Conservation (phyloP, 2,888 invertebrate genomes). For the Synergus umbraculus region DNA sequence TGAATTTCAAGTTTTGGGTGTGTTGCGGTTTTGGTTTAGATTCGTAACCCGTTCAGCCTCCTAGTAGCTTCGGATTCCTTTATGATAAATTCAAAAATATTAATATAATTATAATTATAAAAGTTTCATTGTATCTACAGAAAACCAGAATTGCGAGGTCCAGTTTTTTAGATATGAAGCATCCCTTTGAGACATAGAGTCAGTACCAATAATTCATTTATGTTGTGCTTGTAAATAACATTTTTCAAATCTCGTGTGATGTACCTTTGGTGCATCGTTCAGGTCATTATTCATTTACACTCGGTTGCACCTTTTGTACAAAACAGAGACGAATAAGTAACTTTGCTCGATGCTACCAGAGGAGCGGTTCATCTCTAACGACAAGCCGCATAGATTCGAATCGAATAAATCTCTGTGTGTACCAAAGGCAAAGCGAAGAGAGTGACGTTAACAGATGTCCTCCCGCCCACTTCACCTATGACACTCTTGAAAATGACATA, state of each 20-base stretch:
- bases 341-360: neutral
- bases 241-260: conserved; percentile 21
- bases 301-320: conserved; percentile 25
- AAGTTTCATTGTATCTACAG: no score
- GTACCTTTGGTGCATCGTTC: conserved; percentile 9
- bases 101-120: no score
- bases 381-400: conserved; percentile 21
- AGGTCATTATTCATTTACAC: conserved; percentile 34
- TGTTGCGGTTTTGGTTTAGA: neutral
- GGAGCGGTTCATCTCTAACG: conserved; percentile 2
- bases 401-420: conserved; percentile 26
- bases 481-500: conserved; percentile 19
- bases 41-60: neutral
- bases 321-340: conserved; percentile 15
- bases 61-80: neutral
- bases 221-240: conserved; percentile 13
- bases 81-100: no score
- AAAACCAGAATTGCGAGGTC: neutral
- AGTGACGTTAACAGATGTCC: conserved; percentile 33
- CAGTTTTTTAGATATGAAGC: neutral
- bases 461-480: conserved; percentile 8
- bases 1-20: conserved; percentile 34
- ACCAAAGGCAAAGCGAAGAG: conserved; percentile 4
- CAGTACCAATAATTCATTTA: conserved; percentile 17
- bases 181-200: conserved; percentile 11